Evolutionary conservation across 2,888 invertebrate species (phyloP).

Genomic region (Dorcus parallelipipedus): DNA sequence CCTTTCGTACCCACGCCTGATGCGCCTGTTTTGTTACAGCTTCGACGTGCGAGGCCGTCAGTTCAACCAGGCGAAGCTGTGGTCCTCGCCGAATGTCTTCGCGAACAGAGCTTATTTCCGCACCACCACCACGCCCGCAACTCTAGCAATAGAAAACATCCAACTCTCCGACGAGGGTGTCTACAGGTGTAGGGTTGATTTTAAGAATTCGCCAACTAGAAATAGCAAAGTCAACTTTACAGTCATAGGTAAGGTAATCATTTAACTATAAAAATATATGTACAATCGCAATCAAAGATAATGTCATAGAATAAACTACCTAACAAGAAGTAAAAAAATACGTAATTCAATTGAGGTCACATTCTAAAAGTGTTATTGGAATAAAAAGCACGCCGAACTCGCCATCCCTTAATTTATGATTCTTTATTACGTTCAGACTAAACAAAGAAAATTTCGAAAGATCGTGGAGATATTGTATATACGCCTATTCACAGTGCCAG

Average conservation of each 20-base stretch:
- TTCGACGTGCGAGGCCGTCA: conserved; percentile 58
- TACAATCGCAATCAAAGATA: no score
- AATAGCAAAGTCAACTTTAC: conserved; percentile 73
- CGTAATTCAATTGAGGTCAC: no score
- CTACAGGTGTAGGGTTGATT: conserved; percentile 72
- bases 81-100: conserved; percentile 58
- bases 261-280: no score
- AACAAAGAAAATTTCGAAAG: no score
- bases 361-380: no score
- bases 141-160: conserved; percentile 57
- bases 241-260: conserved; percentile 62
- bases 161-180: conserved; percentile 63
- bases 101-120: conserved; percentile 58
- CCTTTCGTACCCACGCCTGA: neutral
- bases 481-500: no score
- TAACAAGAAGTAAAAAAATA: no score
- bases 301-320: no score
- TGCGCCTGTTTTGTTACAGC: conserved; percentile 46
- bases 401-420: no score
- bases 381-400: no score
- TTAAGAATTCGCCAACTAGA: conserved; percentile 68
- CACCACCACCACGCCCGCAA: conserved; percentile 56
- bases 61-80: conserved; percentile 55
- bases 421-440: no score
- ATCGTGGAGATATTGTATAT: no score